Conservation (phyloP, 2,888 invertebrate genomes). For the Noctua comes region DNA sequence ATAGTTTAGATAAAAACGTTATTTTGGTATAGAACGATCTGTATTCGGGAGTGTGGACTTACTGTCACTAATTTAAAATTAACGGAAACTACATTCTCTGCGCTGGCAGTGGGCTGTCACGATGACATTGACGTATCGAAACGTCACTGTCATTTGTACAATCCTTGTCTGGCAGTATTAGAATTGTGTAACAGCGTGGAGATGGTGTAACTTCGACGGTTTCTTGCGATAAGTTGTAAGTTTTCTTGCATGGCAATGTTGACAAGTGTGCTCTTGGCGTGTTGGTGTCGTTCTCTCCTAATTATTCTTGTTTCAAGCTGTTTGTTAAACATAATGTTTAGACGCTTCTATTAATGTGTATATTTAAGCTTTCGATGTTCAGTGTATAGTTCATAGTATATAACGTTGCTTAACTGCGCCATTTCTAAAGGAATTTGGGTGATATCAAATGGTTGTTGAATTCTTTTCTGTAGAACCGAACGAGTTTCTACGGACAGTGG, state of each 20-base stretch:
- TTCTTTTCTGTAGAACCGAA: constrained; percentile 52
- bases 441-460: constrained; percentile 85
- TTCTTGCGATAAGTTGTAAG: constrained; percentile 48
- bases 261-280: constrained; percentile 81
- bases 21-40: constrained; percentile 85
- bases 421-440: constrained; percentile 88
- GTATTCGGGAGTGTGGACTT: constrained; percentile 73
- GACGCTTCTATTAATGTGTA: constrained; percentile 76
- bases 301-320: constrained; percentile 75
- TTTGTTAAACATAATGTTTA: constrained; percentile 71
- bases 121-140: constrained; percentile 28
- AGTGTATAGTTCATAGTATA: constrained; percentile 79
- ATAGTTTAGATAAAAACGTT: constrained; percentile 82
- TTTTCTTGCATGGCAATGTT: constrained; percentile 77
- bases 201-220: constrained; percentile 30
- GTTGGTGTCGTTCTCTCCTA: constrained; percentile 87
- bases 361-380: constrained; percentile 87
- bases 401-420: constrained; percentile 82
- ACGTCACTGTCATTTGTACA: constrained; percentile 24
- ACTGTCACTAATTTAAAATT: constrained; percentile 88
- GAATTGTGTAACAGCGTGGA: constrained; percentile 30
- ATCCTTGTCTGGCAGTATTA: not conserved
- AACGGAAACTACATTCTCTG: constrained; percentile 63
- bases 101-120: constrained; percentile 50
- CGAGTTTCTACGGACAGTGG: constrained; percentile 37